Base-by-base conservation (phyloP, 2,888 invertebrate species). In the Crossocerus cetratus region DNA sequence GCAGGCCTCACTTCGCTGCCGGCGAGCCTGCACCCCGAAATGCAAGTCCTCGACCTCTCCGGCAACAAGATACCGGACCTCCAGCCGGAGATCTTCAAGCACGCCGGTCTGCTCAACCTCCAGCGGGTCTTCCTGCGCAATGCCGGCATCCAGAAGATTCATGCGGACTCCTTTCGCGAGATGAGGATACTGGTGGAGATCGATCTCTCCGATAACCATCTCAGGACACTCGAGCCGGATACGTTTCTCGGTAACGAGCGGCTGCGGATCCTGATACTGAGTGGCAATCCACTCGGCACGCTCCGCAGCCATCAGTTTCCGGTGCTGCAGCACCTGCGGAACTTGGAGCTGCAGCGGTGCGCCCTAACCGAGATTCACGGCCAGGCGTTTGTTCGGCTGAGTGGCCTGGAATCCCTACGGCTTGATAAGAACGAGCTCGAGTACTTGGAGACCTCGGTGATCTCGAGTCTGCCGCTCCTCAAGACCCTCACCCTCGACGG, bases 231-330 rank as follows among this genome's bases (percentile, higher is more conserved):
- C 65, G 95, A 96, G 78, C 94, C 94, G 78, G 94, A 95, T 75
- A 96, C 97, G 59, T 97, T 97, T 87, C 92, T 93, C 89, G 96
- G 96, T 78, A 97, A 97, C 91, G 96, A 96, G 89, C 92, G 97
- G 77, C 92, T 97, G 80, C 92, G 95, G 72, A 93, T 95, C 73
- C 92, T 97, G 61, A 94, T 94, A 79, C 91, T 98, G 71, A 96
- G 94, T 89, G 95, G 96, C 53, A 98, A 97, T 91, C 96, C 96
- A 2, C 90, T 98, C 78, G 93, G 93, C 72, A 93, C 92, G 64
- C 91, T 98, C 75, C 92, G 93, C 67, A 93, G 94, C 69, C 94
- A 94, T 85, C 96, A 97, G 90, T 97, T 98, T 89, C 97, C 97
- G 43, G 91, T 93, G 44, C 91, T 97, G 77, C 95, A 95, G 62